Evolutionary conservation across 2,113 vertebrate species (phyloP), one percentile per base, ranked within the genome.

Genomic region (Rhizomys pruinosus): DNA sequence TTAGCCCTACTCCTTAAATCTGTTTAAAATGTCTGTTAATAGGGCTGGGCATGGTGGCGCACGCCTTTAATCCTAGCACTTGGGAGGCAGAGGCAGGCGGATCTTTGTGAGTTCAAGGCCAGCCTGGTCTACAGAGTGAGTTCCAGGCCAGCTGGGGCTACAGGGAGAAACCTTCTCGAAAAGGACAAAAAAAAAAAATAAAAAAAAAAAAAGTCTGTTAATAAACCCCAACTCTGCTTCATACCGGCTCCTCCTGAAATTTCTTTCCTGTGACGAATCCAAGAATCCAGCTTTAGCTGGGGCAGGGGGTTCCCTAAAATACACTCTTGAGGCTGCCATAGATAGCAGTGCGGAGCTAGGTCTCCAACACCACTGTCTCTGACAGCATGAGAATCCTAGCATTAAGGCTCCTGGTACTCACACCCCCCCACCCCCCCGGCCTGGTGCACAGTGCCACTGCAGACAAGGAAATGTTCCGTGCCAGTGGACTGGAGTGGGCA

Each of bases 401-500:
- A 27, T 7, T n/a, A n/a, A 3, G 39, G 77, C 71, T 89, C 9
- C 34, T 37, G 7, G 15, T 11, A 19, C 23, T 39, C 44, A 0
- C 29, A 68, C 47, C 15, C 34, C 7, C 23, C n/a, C 44, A 0
- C 29, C 63, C 47, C 15, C 34, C 7, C 27, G 16, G 23, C 44
- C 10, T 25, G 20, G 44, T 47, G 34, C 55, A 15, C 32, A 16
- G 29, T 19, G 44, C 25, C 22, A 42, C 66, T n/a, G 34, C 2
- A 9, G 55, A 27, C 47, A 39, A 80, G 44, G 52, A 63, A 63
- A 68, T 23, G 12, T 16, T 4, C 27, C 12, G 1, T 81, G 59
- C 44, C 16, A 27, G 0, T 42, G 0, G 2, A 11, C 44, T 7
- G 25, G 19, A 42, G 23, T 34, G 2, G 19, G 34, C 2, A 64